phyloP scores from a whole-genome alignment of 2,888 invertebrate species.

The Esperia sulphurella region DNA sequence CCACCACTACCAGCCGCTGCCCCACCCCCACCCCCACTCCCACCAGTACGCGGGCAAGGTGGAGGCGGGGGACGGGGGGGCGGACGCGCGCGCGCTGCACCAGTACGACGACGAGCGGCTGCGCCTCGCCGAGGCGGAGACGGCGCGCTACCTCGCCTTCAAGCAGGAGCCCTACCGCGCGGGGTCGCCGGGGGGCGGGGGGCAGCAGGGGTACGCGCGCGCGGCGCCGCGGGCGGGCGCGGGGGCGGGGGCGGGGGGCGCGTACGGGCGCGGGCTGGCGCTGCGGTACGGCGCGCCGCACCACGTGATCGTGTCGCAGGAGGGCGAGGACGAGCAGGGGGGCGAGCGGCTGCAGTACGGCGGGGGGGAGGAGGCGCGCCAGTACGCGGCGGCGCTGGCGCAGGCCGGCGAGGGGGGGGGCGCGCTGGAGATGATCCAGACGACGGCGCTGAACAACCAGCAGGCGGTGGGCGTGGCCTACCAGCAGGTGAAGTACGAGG shows the following conservation, averaged over 20 bases:
- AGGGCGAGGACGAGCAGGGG: slow-evolving; percentile 47
- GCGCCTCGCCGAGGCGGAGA: slow-evolving; percentile 53
- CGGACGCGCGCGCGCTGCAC: slow-evolving; percentile 33
- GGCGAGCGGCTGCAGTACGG: slow-evolving; percentile 52
- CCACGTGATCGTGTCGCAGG: slow-evolving; percentile 55
- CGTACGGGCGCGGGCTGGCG: slow-evolving; percentile 45
- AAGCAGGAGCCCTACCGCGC: slow-evolving; percentile 62
- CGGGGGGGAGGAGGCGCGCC: slow-evolving; percentile 39
- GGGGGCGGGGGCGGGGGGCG: slow-evolving; percentile 32
- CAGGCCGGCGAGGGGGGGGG: slow-evolving; percentile 32
- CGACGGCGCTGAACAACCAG: slow-evolving; percentile 55
- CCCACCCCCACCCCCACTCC: slow-evolving; percentile 28
- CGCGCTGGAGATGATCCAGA: slow-evolving; percentile 21
- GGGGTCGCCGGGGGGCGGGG: slow-evolving; percentile 18
- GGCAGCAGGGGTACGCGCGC: slow-evolving; percentile 38
- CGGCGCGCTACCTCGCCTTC: slow-evolving; percentile 62
- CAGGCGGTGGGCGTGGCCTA: slow-evolving; percentile 64
- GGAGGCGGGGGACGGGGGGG: slow-evolving; percentile 40
- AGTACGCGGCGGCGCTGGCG: slow-evolving; percentile 45
- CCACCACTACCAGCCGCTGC: slow-evolving; percentile 6
- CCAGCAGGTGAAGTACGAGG: slow-evolving; percentile 69
- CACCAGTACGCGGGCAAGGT: slow-evolving; percentile 45
- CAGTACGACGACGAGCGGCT: slow-evolving; percentile 59
- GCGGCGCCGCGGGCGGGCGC: slow-evolving; percentile 33
- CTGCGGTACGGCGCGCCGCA: slow-evolving; percentile 59